These are phyloP conservation scores for Xenentodon cancila DNA, from an alignment of 2,797 vertebrate species.

Conservation along the genomic window DNA sequence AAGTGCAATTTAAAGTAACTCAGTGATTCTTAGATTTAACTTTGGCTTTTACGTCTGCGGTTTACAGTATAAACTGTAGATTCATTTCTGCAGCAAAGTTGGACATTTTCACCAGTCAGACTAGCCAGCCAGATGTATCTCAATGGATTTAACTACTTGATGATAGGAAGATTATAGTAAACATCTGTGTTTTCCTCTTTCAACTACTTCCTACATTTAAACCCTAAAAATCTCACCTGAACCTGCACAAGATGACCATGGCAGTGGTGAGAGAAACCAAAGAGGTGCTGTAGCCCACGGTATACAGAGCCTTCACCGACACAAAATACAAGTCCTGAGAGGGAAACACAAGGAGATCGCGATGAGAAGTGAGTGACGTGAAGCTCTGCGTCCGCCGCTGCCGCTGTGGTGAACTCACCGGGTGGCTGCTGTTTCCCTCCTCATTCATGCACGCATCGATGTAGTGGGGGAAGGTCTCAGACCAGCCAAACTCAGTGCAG, in stretches of 20 bases:
- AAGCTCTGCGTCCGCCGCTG: neutral
- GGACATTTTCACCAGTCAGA: too few species aligned
- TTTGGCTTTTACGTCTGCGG: too few species aligned
- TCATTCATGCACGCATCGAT: slow-evolving; percentile 87
- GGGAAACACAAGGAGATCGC: neutral
- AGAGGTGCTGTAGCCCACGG: slow-evolving; percentile 96
- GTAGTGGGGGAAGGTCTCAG: slow-evolving; percentile 91
- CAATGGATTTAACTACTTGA: too few species aligned
- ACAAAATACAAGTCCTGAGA: slow-evolving; percentile 89
- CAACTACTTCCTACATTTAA: too few species aligned
- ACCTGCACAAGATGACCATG: slow-evolving; percentile 98
- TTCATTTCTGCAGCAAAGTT: too few species aligned
- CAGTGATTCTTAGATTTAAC: too few species aligned
- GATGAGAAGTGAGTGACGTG: neutral
- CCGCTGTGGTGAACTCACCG: slow-evolving; percentile 56
- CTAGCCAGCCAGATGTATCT: too few species aligned
- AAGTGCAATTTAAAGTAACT: too few species aligned
- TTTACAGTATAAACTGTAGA: too few species aligned
- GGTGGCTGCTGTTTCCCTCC: slow-evolving; percentile 83
- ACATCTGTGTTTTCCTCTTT: too few species aligned
- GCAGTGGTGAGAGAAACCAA: slow-evolving; percentile 93
- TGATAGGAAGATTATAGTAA: too few species aligned
- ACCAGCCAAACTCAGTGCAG: slow-evolving; percentile 93
- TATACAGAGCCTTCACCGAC: slow-evolving; percentile 96
- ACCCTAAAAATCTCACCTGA: slow-evolving; percentile 88